These are phyloP conservation scores for Paralvinella palmiformis DNA, from an alignment of 1,140 invertebrate species.

Conservation along the genomic window DNA sequence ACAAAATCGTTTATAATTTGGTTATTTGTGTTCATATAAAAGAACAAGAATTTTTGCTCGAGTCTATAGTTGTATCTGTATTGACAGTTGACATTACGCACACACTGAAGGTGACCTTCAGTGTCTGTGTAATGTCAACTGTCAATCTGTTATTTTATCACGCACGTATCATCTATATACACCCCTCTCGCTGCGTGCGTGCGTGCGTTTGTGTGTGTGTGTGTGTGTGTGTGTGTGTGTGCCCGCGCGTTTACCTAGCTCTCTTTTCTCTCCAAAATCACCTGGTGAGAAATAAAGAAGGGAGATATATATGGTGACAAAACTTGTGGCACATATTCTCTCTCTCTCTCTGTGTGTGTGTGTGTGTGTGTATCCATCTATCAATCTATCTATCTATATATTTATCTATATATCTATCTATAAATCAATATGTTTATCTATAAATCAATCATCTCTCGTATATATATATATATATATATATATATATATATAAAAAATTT, in stretches of 20 bases:
- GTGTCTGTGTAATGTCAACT: background rate
- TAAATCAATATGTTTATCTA: background rate
- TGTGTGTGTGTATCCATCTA: background rate
- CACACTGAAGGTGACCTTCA: background rate
- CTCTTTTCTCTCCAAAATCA: background rate
- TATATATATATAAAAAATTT: background rate
- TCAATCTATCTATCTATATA: background rate
- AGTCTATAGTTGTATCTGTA: too few species aligned
- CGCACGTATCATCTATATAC: background rate
- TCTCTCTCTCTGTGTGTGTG: background rate
- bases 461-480: background rate
- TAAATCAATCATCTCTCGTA: background rate
- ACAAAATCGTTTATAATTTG: too few species aligned
- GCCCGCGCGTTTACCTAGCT: background rate
- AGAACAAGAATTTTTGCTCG: too few species aligned
- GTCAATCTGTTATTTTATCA: background rate
- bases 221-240: background rate
- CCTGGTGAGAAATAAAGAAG: too few species aligned
- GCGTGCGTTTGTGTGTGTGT: background rate
- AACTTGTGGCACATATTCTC: too few species aligned
- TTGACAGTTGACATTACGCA: too few species aligned
- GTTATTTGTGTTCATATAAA: too few species aligned
- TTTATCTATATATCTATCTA: background rate
- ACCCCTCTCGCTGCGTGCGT: background rate
- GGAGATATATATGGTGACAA: too few species aligned